A percentile compares a stretch with the other conserved stretches of the same genome.
These are phyloP conservation scores for Schizopygopsis malacanthus DNA, from an alignment of 2,797 vertebrate genomes.

Conservation along the genomic window DNA sequence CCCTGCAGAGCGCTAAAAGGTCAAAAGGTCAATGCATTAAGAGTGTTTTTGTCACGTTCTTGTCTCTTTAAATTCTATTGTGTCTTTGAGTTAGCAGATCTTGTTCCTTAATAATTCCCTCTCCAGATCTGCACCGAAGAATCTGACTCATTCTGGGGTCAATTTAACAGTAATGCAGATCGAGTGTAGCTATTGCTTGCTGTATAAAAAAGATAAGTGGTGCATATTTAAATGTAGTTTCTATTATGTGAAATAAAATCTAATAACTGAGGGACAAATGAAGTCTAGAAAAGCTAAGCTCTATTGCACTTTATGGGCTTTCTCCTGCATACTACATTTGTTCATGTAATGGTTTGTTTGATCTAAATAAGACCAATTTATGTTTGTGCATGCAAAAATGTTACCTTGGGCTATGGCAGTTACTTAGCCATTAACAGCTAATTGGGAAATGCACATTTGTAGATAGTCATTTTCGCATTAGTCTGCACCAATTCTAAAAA, in stretches of 20 bases:
- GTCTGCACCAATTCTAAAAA: conserved; percentile 9
- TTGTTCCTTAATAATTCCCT: conserved; percentile 22
- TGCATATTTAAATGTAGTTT: conserved; percentile 2
- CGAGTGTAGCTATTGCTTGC: neutral
- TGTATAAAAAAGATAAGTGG: conserved; percentile 19
- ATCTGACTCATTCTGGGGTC: neutral
- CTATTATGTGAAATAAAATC: conserved; percentile 22
- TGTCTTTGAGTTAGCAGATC: neutral
- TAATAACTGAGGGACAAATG: conserved; percentile 6
- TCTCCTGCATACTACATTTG: conserved; percentile 9
- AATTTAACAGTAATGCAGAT: conserved; percentile 9
- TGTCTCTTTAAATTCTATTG: neutral
- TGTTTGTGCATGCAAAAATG: neutral
- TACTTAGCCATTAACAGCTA: conserved; percentile 34
- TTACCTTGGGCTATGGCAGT: conserved; percentile 18
- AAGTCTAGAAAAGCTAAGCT: conserved; percentile 20
- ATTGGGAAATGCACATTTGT: conserved; percentile 28
- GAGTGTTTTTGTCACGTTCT: neutral
- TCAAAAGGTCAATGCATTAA: conserved; percentile 8
- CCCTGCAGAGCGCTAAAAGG: conserved; percentile 1
- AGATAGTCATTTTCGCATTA: conserved; percentile 26
- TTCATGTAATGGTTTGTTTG: conserved; percentile 20
- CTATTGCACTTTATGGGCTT: conserved; percentile 29
- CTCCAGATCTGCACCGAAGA: neutral
- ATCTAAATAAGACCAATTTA: conserved; percentile 32